These are phyloP conservation scores for Molorchus minor DNA, from an alignment of 2,888 invertebrate genomes.

Conservation along the genomic window DNA sequence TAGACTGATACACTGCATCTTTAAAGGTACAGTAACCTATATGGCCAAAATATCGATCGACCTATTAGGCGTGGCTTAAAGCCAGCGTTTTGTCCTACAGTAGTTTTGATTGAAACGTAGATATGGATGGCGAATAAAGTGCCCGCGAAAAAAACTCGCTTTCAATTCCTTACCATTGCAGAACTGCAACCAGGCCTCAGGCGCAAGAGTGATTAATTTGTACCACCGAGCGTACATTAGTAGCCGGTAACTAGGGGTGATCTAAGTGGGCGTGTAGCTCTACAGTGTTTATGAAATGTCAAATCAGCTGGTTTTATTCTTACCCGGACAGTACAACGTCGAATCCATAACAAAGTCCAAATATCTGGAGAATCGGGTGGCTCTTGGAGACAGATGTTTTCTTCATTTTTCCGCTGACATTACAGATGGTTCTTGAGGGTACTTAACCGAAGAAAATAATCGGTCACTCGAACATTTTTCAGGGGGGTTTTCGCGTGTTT, in stretches of 20 bases:
- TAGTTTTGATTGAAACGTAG: constrained; percentile 39
- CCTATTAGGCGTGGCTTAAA: constrained; percentile 55
- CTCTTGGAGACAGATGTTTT: constrained; percentile 47
- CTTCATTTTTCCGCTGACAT: constrained; percentile 57
- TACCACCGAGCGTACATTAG: constrained; percentile 11
- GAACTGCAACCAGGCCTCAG: too few species aligned
- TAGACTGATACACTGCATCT: constrained; percentile 24
- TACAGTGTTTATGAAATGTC: constrained; percentile 2
- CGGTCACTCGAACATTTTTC: constrained; percentile 45
- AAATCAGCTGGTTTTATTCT: constrained; percentile 39
- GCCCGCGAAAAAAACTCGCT: too few species aligned
- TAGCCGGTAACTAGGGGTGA: constrained; percentile 18
- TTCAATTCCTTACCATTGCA: too few species aligned
- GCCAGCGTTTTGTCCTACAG: constrained; percentile 46
- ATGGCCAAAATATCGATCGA: constrained; percentile 57
- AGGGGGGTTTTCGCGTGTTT: constrained; percentile 31
- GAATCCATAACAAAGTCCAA: constrained; percentile 56
- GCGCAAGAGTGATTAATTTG: constrained; percentile 11
- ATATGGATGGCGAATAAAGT: too few species aligned
- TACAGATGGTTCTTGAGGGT: constrained; percentile 47
- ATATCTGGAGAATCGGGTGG: constrained; percentile 42
- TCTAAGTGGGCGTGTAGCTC: constrained; percentile 16
- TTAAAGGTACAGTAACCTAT: constrained; percentile 53
- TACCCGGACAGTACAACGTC: constrained; percentile 58
- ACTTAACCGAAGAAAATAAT: too few species aligned